Evolutionary conservation across 2,888 invertebrate species (phyloP), one percentile per base, ranked within the genome.

Genomic region (Papilio protenor): DNA sequence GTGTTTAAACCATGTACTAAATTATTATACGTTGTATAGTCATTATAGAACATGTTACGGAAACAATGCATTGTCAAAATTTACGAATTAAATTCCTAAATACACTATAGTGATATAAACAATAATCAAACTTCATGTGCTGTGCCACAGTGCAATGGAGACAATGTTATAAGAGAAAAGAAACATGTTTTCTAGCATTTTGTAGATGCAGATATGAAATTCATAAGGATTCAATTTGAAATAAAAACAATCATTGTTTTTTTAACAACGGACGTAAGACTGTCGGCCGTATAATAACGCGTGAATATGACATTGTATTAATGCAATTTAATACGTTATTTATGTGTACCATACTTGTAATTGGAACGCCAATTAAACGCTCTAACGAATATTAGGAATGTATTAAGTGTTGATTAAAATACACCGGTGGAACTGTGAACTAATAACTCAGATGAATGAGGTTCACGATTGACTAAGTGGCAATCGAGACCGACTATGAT

Each of bases 401-500:
- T 45, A 12, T 73, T 49, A 47, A n/a, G 27, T 59, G 76, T 21
- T 70, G 11, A 76, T 76, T 59, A 11, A 59, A 57, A 47, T 23
- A n/a, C n/a, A 45, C 2, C 12, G 45, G 47, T 59, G 47, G 21
- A 27, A 27, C n/a, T 23, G 47, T 14, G 45, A 33, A 21, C 27
- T 72, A 45, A 73, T 73, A n/a, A 49, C 8, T 73, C 45, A 40
- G 18, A 23, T 40, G 16, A 18, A 18, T 12, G 21, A 66, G 40
- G 71, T 66, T 27, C 21, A 71, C 33, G 72, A 70, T 61, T 70
- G n/a, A 49, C n/a, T 64, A 72, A 78, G 71, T 47, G 64, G 64
- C 49, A 45, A 40, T 52, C 59, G 52, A 75, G 57, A 64, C 66
- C 45, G 21, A 27, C 59, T 21, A 45, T 52, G 52, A 75, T 64